phyloP scores from a whole-genome alignment of 2,797 vertebrate genomes.

The Rhynchonycteris naso region DNA sequence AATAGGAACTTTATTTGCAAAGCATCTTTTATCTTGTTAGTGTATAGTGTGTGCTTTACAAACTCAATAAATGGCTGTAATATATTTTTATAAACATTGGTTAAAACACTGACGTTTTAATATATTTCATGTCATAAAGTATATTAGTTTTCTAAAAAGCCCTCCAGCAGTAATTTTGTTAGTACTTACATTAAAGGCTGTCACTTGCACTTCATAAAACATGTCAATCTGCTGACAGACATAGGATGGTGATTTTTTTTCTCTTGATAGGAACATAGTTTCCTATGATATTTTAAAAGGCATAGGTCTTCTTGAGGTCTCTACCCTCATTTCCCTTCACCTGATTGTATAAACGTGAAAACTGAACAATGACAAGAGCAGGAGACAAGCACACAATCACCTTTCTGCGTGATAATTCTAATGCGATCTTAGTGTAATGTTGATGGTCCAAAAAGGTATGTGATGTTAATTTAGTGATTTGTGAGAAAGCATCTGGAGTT shows the following conservation, averaged over 20 bases:
- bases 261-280: background rate
- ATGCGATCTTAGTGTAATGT: conserved; percentile 2
- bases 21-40: conserved; percentile 74
- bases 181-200: conserved; percentile 62
- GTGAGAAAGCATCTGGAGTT: conserved; percentile 65
- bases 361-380: background rate
- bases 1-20: conserved; percentile 64
- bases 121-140: conserved; percentile 74
- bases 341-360: background rate
- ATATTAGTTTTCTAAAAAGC: conserved; percentile 65
- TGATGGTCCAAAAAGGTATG: conserved; percentile 36
- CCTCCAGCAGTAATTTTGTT: conserved; percentile 63
- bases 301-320: background rate
- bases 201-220: conserved; percentile 71
- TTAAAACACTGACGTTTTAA: conserved; percentile 75
- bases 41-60: conserved; percentile 56
- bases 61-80: conserved; percentile 69
- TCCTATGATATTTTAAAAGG: background rate
- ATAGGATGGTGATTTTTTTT: background rate
- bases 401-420: background rate
- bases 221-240: conserved; percentile 60
- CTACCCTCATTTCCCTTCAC: background rate
- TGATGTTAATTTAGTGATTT: conserved; percentile 61
- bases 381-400: background rate
- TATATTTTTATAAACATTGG: conserved; percentile 77